Percentiles rank a stretch among this genome's conserved stretches.
phyloP scores from a whole-genome alignment of 2,113 vertebrate species.

The Cheilinus undulatus region DNA sequence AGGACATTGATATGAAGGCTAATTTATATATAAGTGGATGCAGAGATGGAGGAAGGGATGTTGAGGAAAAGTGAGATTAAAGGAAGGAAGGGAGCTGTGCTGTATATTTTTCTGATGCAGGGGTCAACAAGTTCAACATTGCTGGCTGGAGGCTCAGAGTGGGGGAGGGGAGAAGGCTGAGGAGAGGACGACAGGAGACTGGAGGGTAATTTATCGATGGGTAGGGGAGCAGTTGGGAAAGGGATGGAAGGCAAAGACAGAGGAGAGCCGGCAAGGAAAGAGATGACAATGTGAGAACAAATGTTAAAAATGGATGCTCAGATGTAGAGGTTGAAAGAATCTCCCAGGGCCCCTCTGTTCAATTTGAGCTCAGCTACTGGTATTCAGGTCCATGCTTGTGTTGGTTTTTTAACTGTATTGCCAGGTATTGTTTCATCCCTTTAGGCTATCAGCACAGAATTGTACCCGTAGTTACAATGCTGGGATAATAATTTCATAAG shows the following conservation, averaged over 20 bases:
- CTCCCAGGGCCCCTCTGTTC: too few species aligned
- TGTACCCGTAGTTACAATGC: too few species aligned
- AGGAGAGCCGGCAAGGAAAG: neutral
- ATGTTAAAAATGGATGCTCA: too few species aligned
- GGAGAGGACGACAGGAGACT: conserved; percentile 5
- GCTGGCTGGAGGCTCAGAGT: conserved; percentile 37
- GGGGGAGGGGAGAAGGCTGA: conserved; percentile 44
- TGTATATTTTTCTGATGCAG: conserved; percentile 52
- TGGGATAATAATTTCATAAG: too few species aligned
- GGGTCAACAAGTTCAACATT: conserved; percentile 56
- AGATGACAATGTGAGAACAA: too few species aligned
- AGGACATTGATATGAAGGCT: conserved; percentile 16
- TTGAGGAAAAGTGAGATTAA: conserved; percentile 40
- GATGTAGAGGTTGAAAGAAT: too few species aligned
- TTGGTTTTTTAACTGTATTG: too few species aligned
- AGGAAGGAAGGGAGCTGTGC: conserved; percentile 33
- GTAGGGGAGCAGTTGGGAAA: neutral
- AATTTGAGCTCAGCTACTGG: too few species aligned
- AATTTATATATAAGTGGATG: conserved; percentile 19
- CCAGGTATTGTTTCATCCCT: too few species aligned
- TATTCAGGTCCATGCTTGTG: too few species aligned
- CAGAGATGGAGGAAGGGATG: conserved; percentile 29
- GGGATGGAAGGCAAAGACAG: neutral
- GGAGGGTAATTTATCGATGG: conserved; percentile 5
- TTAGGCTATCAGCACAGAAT: too few species aligned